phyloP scores from a whole-genome alignment of 1,140 invertebrate species.

The Cherax quadricarinatus region DNA sequence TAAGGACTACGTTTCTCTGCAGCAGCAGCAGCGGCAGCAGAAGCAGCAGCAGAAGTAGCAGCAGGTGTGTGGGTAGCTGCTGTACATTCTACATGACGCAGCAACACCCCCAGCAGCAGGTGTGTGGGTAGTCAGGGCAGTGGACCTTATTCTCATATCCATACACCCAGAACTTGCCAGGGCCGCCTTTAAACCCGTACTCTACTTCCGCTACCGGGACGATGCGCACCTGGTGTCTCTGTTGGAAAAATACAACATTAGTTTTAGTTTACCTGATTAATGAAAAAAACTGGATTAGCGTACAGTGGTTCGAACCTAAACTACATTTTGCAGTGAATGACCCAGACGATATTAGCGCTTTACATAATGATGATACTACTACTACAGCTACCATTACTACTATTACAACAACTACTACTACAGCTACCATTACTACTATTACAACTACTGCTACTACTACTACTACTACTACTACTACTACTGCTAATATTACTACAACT shows the following conservation, averaged over 20 bases:
- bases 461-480: no score
- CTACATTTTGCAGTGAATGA: no score
- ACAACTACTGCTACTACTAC: no score
- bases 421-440: no score
- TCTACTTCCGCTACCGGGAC: conserved; percentile 78
- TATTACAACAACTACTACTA: no score
- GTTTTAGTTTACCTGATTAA: no score
- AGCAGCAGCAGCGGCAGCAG: background rate
- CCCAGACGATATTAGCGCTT: no score
- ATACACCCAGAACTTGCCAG: conserved; percentile 79
- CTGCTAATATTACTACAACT: no score
- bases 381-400: no score
- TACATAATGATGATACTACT: no score
- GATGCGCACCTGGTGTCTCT: conserved; percentile 79
- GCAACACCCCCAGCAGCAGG: conserved; percentile 80
- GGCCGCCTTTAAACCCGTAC: conserved; percentile 78
- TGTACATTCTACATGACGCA: conserved; percentile 63
- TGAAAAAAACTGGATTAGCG: no score
- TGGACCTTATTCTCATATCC: conserved; percentile 79
- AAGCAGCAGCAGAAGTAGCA: background rate
- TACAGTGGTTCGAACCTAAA: no score
- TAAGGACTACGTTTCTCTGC: background rate
- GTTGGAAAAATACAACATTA: conserved; percentile 52
- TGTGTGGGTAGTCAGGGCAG: conserved; percentile 80
- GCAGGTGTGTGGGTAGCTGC: background rate